Percentiles rank a stretch among this genome's conserved stretches.
Conservation (phyloP, 2,797 vertebrate genomes). For the Pseudomugil tenellus region DNA sequence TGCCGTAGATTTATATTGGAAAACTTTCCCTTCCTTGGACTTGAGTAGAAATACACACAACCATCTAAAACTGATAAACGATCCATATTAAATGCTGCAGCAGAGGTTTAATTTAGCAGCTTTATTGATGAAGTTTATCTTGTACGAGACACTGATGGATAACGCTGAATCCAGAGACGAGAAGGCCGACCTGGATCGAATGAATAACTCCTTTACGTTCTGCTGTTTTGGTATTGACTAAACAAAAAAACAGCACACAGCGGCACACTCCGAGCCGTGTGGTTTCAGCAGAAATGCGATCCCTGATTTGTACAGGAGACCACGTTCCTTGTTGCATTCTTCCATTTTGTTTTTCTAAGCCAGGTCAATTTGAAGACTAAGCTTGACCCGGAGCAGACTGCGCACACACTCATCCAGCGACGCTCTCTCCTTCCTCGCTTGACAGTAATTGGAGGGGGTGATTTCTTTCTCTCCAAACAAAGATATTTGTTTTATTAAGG, state of each 20-base stretch:
- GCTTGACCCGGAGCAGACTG: conserved; percentile 60
- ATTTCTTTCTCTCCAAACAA: conserved; percentile 83
- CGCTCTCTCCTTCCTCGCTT: conserved; percentile 12
- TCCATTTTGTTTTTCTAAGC: conserved; percentile 68
- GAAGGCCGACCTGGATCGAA: conserved; percentile 26
- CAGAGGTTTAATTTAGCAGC: conserved; percentile 7
- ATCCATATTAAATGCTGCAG: conserved; percentile 13
- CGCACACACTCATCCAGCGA: conserved; percentile 48
- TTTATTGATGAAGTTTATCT: conserved; percentile 52
- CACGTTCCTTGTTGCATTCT: conserved; percentile 55
- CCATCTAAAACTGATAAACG: conserved; percentile 14
- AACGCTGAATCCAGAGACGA: conserved; percentile 2
- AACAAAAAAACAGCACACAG: conserved; percentile 34
- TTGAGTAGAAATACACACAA: background rate
- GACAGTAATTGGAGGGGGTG: conserved; percentile 62
- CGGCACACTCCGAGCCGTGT: conserved; percentile 19
- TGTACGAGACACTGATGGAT: conserved; percentile 48
- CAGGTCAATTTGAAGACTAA: conserved; percentile 66
- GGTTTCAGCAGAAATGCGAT: conserved; percentile 53
- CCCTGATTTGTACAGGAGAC: conserved; percentile 39
- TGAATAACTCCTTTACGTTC: conserved; percentile 16
- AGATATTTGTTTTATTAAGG: conserved; percentile 87
- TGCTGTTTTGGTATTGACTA: conserved; percentile 8
- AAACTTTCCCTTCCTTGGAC: background rate
- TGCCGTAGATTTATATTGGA: background rate